Evolutionary conservation across 1,140 invertebrate genomes (phyloP).

Genomic region (Bombus pyrosoma): DNA sequence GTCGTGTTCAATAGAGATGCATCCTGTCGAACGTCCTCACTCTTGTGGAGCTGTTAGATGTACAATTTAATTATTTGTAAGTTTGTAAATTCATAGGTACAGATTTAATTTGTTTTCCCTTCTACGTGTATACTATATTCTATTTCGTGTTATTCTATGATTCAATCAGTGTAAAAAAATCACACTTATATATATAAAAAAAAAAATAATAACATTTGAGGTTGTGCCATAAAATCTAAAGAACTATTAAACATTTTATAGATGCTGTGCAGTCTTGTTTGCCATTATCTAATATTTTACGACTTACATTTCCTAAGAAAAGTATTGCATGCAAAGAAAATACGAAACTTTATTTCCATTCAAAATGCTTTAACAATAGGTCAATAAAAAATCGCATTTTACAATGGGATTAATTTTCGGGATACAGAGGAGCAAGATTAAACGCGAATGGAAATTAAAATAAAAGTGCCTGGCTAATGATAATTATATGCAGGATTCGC

Average conservation of each 20-base stretch:
- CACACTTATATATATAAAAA: background rate
- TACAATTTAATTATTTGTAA: background rate
- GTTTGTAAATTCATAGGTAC: background rate
- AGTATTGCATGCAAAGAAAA: background rate
- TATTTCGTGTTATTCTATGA: background rate
- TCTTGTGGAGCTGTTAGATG: constrained; percentile 56
- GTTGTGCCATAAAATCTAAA: background rate
- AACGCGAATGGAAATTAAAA: background rate
- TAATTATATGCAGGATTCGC: constrained; percentile 6
- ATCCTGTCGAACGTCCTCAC: constrained; percentile 66
- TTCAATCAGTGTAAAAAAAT: background rate
- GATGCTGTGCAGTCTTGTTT: constrained; percentile 8
- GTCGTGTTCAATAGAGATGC: constrained; percentile 64
- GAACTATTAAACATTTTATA: background rate
- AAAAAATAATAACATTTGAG: background rate
- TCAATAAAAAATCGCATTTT: background rate
- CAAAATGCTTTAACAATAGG: background rate
- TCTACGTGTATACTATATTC: background rate
- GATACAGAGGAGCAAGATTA: background rate
- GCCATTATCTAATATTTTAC: background rate
- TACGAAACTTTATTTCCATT: background rate
- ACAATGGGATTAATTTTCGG: background rate
- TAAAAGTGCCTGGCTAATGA: background rate
- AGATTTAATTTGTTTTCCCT: background rate
- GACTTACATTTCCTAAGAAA: background rate